Base-by-base conservation (phyloP, 1,140 invertebrate species). In the Micrasema minimum region DNA sequence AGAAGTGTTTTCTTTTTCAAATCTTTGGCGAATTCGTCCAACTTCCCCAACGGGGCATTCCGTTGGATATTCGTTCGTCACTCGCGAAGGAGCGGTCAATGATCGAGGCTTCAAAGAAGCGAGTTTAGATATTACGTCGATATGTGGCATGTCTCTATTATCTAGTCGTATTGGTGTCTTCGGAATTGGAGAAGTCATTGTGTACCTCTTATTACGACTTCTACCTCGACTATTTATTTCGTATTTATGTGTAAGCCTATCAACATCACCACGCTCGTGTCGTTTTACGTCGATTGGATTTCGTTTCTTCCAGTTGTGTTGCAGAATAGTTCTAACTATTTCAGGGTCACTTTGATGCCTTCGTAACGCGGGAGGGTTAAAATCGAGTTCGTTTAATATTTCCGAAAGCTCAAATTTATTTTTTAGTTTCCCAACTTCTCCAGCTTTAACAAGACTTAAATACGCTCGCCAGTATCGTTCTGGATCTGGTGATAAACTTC, bases 91-190 rank as follows among this genome's bases (percentile, higher is more conserved):
- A 57, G 72, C 80, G 18, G 78, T 75, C 48, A 78, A 68, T 2
- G 72, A 76, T 6, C 85, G 82, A 12, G 85, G 85, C 45, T 91
- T 89, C 38, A 95, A 79, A 3, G 88, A 86, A 0, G 91, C 93
- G 20, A 91, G 88, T 81, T 94, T 94, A 76, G 92, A 94, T 72
- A 95, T 95, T 1, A 95, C 89, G 77, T 96, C 93, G 37, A 95
- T 94, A 77, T 92, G 92, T 0, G 93, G 93, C 92, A 95, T 93
- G 50, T 89, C 89, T 3, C 92, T 85, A 77, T 94, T 89, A 43
- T 89, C 89, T 1, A 86, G 82, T n/a, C 86, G 82, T 23, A 91
- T 80, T 22, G 89, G 89, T 12, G 87, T 79, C n/a, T 87, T 83
- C 0, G 87, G 85, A 35, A 90, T 88, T 0, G 90, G 89, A 9